phyloP scores from a whole-genome alignment of 2,888 invertebrate genomes.

The Cosmopolites sordidus region DNA sequence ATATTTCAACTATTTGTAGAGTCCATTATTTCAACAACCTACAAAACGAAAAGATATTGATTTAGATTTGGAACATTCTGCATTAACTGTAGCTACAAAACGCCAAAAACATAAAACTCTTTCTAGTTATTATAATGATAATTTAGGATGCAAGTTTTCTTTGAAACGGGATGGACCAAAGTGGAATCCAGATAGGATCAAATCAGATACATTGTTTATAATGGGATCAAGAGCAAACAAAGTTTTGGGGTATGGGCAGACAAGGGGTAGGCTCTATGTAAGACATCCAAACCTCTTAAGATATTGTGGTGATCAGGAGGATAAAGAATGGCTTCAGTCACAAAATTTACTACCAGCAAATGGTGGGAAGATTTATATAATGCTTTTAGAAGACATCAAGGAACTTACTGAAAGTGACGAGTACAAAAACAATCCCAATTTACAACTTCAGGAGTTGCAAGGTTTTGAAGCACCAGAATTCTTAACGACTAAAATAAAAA shows the following conservation, averaged over 20 bases:
- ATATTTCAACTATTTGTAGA: conserved; percentile 45
- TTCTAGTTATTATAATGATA: conserved; percentile 32
- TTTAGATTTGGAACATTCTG: conserved; percentile 12
- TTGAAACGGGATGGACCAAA: conserved; percentile 56
- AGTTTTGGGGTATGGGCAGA: conserved; percentile 62
- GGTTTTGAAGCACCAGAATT: conserved; percentile 74
- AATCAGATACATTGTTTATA: conserved; percentile 69
- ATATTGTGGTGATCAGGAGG: conserved; percentile 75
- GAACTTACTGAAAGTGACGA: conserved; percentile 70
- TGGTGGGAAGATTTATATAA: conserved; percentile 74
- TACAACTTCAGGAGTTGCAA: conserved; percentile 63
- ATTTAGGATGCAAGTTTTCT: conserved; percentile 51
- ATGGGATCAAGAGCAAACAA: conserved; percentile 72
- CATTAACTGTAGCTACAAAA: conserved; percentile 9
- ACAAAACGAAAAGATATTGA: conserved; percentile 64
- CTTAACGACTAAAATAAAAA: conserved; percentile 69
- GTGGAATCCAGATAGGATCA: conserved; percentile 71
- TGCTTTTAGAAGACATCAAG: conserved; percentile 73
- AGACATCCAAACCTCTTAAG: conserved; percentile 71
- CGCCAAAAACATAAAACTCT: conserved; percentile 13
- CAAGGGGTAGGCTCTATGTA: conserved; percentile 69
- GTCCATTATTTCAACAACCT: conserved; percentile 46
- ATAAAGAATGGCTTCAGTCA: conserved; percentile 76
- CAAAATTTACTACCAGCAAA: conserved; percentile 73
- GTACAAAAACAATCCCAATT: conserved; percentile 61